Evolutionary conservation across 2,888 invertebrate genomes (phyloP).

Genomic region (Rhagonycha lutea): DNA sequence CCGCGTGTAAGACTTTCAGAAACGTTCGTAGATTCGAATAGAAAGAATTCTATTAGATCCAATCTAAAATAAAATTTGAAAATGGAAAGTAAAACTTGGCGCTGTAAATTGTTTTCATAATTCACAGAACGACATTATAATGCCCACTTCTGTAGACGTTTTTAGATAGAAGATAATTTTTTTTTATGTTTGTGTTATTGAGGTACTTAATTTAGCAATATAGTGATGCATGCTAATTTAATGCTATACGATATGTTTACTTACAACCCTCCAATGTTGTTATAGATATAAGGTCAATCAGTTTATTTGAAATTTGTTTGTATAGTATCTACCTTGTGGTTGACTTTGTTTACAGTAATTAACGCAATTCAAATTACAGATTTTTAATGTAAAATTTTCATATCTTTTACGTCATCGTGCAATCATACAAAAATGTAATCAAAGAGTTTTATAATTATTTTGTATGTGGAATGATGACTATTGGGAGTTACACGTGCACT

Average conservation of each 20-base stretch:
- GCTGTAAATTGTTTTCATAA: neutral
- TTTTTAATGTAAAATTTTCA: neutral
- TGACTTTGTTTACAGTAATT: neutral
- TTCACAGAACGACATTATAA: neutral
- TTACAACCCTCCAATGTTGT: neutral
- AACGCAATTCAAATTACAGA: neutral
- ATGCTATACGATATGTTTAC: neutral
- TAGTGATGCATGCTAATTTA: neutral
- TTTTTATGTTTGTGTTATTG: too few relatives aligned
- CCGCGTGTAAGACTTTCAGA: neutral
- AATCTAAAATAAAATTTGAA: neutral
- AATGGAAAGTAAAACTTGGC: neutral
- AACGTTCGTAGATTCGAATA: neutral
- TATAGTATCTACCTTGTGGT: neutral
- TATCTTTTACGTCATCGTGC: neutral
- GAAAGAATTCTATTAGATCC: neutral
- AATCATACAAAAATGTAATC: neutral
- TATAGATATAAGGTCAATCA: neutral
- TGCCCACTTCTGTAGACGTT: neutral
- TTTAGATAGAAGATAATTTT: too few relatives aligned
- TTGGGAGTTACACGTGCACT: neutral
- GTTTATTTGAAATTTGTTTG: neutral
- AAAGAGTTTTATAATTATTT: neutral
- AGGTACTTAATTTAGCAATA: neutral
- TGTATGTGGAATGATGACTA: neutral